Base-by-base conservation (phyloP, 2,888 invertebrate species). In the Sthenelais limicola region DNA sequence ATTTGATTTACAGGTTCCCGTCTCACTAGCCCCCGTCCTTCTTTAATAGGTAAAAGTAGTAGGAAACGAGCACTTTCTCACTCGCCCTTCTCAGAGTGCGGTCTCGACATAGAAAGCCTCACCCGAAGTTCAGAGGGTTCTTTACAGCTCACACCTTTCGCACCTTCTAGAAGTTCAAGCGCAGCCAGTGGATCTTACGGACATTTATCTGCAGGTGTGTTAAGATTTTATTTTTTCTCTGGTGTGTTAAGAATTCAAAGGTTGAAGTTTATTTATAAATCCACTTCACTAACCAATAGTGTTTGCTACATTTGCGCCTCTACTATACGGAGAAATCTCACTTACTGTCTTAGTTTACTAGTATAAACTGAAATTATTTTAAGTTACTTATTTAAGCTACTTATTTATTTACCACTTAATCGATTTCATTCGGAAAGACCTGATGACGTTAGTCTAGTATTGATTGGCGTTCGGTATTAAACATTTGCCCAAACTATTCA, bases 161-260 rank as follows among this genome's bases (percentile, higher is more conserved):
- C 82, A 21, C 82, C 80, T 68, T 86, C 87, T 4, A 80, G 87
- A 15, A 85, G 85, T 71, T 87, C 87, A 4, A 84, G 94, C 35
- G 84, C 85, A n/a, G 94, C 95, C 4, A 96, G 96, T 82, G 97
- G 97, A 56, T 97, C 97, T 76, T 97, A 97, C 90, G 97, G 97
- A 26, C 98, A 98, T 89, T 91, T 98, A 78, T 96, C 97, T 78
- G 97, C 97, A 81, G 95, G 94, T 93, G 85, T 82, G 86, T 80
- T 12, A 43, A 43, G 43, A 12, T n/a, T n/a, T n/a, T n/a, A n/a
- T n/a, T n/a, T n/a, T n/a, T n/a, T n/a, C n/a, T n/a, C n/a, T n/a
- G n/a, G n/a, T n/a, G n/a, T n/a, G n/a, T n/a, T n/a, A n/a, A n/a
- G n/a, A n/a, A n/a, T n/a, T n/a, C n/a, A n/a, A n/a, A n/a, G n/a